A percentile compares a stretch with the other conserved stretches of the same genome.
Evolutionary conservation across 2,888 invertebrate species (phyloP).

Genomic region (Drosophila helvetica): DNA sequence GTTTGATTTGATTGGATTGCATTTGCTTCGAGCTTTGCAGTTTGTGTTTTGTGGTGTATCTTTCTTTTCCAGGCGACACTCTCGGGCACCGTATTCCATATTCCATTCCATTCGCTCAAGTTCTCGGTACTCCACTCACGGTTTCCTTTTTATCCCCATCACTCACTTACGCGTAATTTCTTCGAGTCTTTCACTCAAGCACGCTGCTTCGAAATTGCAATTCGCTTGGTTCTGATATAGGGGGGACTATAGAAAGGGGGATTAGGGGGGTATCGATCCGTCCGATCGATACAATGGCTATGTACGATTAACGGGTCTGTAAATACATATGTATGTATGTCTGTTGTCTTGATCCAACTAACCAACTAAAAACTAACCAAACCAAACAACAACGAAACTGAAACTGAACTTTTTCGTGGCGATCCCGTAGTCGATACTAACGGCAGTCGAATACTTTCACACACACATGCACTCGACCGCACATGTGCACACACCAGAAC

Average conservation of each 20-base stretch:
- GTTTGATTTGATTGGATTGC: too few species aligned
- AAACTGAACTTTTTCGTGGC: constrained; percentile 77
- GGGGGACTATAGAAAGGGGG: background rate
- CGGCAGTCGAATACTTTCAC: constrained; percentile 58
- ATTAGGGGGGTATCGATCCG: constrained; percentile 1
- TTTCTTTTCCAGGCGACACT: too few species aligned
- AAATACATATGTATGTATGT: constrained; percentile 10
- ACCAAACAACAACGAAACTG: constrained; percentile 73
- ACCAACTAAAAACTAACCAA: constrained; percentile 55
- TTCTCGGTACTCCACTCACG: background rate
- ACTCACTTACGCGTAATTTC: background rate
- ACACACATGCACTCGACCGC: constrained; percentile 17
- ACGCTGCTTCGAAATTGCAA: background rate
- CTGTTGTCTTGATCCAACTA: constrained; percentile 41
- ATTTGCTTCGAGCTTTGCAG: too few species aligned
- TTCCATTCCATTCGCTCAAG: too few species aligned
- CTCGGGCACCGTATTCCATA: too few species aligned
- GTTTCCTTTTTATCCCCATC: background rate
- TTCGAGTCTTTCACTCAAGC: background rate
- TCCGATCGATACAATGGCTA: constrained; percentile 9
- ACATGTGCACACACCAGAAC: constrained; percentile 32
- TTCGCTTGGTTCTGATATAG: background rate
- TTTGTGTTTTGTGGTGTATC: too few species aligned
- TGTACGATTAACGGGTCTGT: constrained; percentile 3
- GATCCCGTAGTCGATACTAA: constrained; percentile 80